Evolutionary conservation across 2,888 invertebrate genomes (phyloP).

Genomic region (Euphydryas editha): DNA sequence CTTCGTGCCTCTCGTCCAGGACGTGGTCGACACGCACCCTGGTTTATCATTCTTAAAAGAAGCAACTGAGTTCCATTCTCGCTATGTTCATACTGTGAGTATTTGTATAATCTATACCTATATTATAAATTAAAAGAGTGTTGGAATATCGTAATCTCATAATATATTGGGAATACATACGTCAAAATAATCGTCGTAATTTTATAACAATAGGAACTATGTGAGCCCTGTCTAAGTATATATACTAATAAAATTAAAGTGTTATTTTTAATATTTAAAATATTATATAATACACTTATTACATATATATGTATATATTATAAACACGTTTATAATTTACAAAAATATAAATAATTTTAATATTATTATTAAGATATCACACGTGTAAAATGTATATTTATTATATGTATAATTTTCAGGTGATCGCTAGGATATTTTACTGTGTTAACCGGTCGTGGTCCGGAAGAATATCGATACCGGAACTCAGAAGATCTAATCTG

Average conservation of each 20-base stretch:
- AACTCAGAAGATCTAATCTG: conserved; percentile 95
- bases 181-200: too few relatives aligned
- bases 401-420: conserved; percentile 86
- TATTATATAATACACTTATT: too few relatives aligned
- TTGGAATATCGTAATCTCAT: too few relatives aligned
- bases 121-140: background rate
- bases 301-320: too few relatives aligned
- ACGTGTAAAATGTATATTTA: too few relatives aligned
- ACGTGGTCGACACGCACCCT: conserved; percentile 99
- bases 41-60: conserved; percentile 98
- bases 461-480: conserved; percentile 93
- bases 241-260: too few relatives aligned
- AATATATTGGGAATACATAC: too few relatives aligned
- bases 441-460: conserved; percentile 99
- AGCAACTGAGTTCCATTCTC: conserved; percentile 98
- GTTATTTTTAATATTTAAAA: too few relatives aligned
- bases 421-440: conserved; percentile 98
- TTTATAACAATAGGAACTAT: background rate
- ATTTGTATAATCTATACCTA: background rate
- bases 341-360: too few relatives aligned
- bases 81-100: conserved; percentile 97
- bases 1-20: conserved; percentile 96
- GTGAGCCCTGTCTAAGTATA: too few relatives aligned
- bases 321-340: too few relatives aligned
- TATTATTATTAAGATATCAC: too few relatives aligned